Base-by-base conservation (phyloP, 2,797 vertebrate genomes). In the Pagetopsis macropterus region DNA sequence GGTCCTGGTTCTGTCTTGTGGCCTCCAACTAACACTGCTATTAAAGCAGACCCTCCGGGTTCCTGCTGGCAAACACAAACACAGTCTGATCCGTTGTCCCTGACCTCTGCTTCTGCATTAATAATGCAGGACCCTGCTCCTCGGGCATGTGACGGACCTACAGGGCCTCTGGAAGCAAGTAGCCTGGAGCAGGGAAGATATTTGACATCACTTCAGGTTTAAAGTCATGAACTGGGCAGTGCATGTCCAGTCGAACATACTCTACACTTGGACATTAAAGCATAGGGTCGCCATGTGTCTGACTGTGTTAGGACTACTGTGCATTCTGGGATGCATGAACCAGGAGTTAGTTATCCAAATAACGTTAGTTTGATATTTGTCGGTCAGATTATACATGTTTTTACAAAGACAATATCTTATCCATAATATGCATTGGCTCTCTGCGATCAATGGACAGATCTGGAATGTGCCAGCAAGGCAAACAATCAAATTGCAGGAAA, bases 41-140 rank as follows among this genome's bases (percentile, higher is more conserved):
- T 92, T 87, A 86, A 88, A 88, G 87, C 68, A 54, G 31, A 82
- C 70, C 88, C 87, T 77, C 80, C 17, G 85, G 88, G 79, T 58
- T 59, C 74, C 89, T 27, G 49, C 69, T 48, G 78, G 87, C 79
- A 49, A 70, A 21, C 78, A 27, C 27, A 27, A 75, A 3, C 37
- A 12, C 17, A 77, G 70, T 71, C 79, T 71, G 81, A 87, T 81
- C 70, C 19, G 31, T 48, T 64, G 64, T 69, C 54, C 40, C 44
- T 82, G 87, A 85, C 87, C 83, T 87, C 81, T 62, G 61, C 48
- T 75, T 50, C 43, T 64, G 78, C 73, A 89, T 87, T 82, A 50
- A 78, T 84, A 81, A 90, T 87, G 69, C 72, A 73, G 62, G 66
- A 71, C 66, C 49, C 79, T 21, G 41, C 54, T 76, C 82, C 13